Evolutionary conservation across 2,888 invertebrate species (phyloP).

Genomic region (Eretmocerus hayati): DNA sequence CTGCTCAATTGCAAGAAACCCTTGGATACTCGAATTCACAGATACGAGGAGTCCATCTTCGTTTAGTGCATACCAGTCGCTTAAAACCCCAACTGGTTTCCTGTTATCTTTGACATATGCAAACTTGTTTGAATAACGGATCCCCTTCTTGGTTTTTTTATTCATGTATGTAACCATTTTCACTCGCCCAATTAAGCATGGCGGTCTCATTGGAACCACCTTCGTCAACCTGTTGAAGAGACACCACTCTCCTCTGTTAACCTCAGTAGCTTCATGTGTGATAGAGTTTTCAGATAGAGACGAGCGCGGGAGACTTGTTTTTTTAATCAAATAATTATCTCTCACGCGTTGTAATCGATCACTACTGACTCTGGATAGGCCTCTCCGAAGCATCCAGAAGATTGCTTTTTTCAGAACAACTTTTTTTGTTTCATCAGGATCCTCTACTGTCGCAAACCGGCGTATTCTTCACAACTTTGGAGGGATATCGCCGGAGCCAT

Average conservation of each 20-base stretch:
- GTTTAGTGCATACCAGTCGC: conserved; percentile 1
- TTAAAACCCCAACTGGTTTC: conserved; percentile 12
- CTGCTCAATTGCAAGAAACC: no score
- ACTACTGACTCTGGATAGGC: conserved; percentile 9
- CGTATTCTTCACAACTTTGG: conserved; percentile 1
- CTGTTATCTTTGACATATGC: conserved; percentile 8
- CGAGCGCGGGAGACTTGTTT: not conserved
- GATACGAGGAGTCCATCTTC: not conserved
- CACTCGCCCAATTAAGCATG: conserved; percentile 18
- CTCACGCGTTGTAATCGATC: no score
- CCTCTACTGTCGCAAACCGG: conserved; percentile 15
- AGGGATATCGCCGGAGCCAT: no score
- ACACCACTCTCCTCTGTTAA: conserved; percentile 19
- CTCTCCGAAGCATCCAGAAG: no score
- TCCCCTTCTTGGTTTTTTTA: conserved; percentile 12
- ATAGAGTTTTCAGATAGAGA: not conserved
- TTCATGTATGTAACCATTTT: conserved; percentile 11
- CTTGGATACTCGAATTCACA: no score
- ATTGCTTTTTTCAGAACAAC: no score
- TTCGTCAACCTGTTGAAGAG: conserved; percentile 19
- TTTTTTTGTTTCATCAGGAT: no score
- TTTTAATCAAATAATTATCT: conserved; percentile 6
- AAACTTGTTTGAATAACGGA: conserved; percentile 7
- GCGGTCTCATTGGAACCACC: not conserved
- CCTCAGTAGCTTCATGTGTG: conserved; percentile 5